Conservation (phyloP, 2,888 invertebrate species). For the Pristionchus maxplancki region DNA sequence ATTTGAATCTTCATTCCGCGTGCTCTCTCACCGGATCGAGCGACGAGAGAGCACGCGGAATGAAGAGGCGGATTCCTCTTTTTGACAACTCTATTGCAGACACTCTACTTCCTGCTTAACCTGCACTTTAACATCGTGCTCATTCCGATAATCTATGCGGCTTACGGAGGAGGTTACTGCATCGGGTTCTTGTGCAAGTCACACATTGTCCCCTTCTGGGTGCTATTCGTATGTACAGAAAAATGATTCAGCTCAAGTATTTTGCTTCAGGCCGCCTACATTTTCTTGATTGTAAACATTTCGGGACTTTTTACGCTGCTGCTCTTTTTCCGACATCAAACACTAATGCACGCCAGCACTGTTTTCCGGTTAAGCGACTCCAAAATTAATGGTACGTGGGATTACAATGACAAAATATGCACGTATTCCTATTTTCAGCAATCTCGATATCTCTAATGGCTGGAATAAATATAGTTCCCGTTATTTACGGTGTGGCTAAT, state of each 20-base stretch:
- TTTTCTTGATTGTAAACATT: not conserved
- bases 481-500: not conserved
- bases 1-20: no score
- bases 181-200: not conserved
- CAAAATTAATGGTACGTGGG: not conserved
- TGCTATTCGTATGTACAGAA: not conserved
- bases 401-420: not conserved
- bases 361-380: not conserved
- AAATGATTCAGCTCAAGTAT: not conserved
- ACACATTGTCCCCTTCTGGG: not conserved
- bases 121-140: not conserved
- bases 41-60: no score
- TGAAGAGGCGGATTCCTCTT: no score
- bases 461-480: not conserved
- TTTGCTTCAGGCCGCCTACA: not conserved
- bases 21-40: no score
- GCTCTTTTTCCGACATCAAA: not conserved
- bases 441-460: not conserved
- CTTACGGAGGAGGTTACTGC: constrained; percentile 4
- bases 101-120: not conserved
- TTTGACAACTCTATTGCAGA: not conserved
- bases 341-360: not conserved
- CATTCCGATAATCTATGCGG: not conserved
- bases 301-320: not conserved
- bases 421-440: not conserved